A percentile compares a stretch with the other conserved stretches of the same genome.
These are phyloP conservation scores for Tetragonula carbonaria DNA, from an alignment of 2,888 invertebrate species.

Conservation along the genomic window DNA sequence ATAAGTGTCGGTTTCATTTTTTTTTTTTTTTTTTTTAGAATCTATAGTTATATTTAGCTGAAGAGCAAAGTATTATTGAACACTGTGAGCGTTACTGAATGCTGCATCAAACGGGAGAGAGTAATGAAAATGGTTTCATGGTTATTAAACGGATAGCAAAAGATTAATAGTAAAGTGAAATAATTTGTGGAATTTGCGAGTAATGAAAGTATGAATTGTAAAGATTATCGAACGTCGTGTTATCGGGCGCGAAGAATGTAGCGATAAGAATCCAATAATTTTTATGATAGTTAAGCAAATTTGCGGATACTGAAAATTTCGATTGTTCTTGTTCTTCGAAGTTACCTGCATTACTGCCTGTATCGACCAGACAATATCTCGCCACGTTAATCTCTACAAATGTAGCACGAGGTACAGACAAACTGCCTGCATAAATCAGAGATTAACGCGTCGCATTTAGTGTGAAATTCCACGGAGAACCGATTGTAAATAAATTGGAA, in stretches of 20 bases:
- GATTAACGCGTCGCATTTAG: constrained; percentile 17
- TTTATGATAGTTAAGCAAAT: background rate
- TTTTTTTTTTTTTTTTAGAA: no score
- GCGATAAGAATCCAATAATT: background rate
- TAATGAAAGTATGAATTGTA: background rate
- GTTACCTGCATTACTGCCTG: background rate
- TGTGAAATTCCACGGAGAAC: background rate
- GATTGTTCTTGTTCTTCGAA: background rate
- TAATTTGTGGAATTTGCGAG: no score
- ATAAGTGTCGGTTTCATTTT: background rate
- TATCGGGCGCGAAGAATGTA: background rate
- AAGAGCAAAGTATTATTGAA: no score
- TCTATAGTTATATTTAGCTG: no score
- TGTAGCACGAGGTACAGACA: background rate
- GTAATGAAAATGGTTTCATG: no score
- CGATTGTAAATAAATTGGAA: constrained; percentile 17
- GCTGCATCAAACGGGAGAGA: no score
- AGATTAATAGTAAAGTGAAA: no score
- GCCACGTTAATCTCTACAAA: background rate
- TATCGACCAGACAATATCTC: background rate
- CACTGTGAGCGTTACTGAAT: no score
- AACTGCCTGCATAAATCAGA: constrained; percentile 25
- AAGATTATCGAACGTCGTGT: background rate
- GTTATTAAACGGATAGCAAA: no score
- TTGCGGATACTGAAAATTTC: no score